phyloP scores from a whole-genome alignment of 2,113 vertebrate genomes.

The Hippolais icterina region DNA sequence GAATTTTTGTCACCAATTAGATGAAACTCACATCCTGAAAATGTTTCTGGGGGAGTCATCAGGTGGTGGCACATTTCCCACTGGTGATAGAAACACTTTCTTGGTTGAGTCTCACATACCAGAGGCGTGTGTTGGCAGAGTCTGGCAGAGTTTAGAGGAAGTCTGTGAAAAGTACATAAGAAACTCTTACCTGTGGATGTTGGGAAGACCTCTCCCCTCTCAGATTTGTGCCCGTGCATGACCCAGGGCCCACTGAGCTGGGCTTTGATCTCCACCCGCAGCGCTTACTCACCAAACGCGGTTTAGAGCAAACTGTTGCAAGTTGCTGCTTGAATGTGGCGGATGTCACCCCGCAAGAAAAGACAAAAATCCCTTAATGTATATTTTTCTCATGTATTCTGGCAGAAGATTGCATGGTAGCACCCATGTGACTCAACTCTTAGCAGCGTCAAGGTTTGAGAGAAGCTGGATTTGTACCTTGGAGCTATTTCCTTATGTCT shows the following conservation, averaged over 20 bases:
- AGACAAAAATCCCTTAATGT: background rate
- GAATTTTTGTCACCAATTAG: background rate
- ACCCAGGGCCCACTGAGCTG: background rate
- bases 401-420: background rate
- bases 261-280: background rate
- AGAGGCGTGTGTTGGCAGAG: background rate
- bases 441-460: background rate
- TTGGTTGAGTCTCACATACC: background rate
- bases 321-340: background rate
- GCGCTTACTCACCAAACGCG: background rate
- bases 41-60: background rate
- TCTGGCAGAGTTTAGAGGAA: conserved; percentile 9
- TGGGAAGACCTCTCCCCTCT: background rate
- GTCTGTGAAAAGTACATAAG: background rate
- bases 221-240: background rate
- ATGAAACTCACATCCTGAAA: background rate
- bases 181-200: background rate
- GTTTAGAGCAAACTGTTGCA: background rate
- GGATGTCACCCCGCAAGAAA: background rate
- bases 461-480: background rate
- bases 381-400: background rate
- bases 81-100: background rate
- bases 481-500: background rate
- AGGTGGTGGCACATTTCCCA: background rate
- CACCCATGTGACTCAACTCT: background rate